Evolutionary conservation across 2,113 vertebrate genomes (phyloP).

Genomic region (Hiodon alosoides): DNA sequence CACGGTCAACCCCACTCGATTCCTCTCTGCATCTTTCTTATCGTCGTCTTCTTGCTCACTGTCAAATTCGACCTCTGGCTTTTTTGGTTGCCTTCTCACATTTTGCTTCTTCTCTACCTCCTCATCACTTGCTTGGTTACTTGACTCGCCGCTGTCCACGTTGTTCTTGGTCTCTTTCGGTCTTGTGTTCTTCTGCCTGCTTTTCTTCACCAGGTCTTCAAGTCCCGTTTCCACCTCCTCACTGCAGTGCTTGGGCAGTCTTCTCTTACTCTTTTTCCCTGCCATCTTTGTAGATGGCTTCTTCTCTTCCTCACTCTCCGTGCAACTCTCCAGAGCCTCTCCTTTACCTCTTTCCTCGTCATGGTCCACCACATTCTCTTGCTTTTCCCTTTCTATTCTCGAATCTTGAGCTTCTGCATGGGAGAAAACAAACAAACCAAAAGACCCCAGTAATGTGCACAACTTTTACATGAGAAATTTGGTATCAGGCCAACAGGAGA

Average conservation of each 20-base stretch:
- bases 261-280: constrained; percentile 7
- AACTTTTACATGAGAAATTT: neutral
- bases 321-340: neutral
- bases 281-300: neutral
- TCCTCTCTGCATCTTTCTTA: neutral
- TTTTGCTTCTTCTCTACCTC: neutral
- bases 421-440: neutral
- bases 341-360: neutral
- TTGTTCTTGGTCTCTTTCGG: neutral
- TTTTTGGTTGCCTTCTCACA: neutral
- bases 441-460: neutral
- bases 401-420: constrained; percentile 37
- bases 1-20: neutral
- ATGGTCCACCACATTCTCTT: constrained; percentile 5
- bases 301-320: constrained; percentile 20
- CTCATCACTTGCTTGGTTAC: neutral
- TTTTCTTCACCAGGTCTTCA: neutral
- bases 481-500: neutral
- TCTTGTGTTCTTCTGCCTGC: neutral
- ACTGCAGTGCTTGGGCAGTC: neutral
- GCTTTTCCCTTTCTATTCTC: constrained; percentile 37
- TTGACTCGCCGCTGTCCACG: neutral
- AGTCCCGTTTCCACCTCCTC: neutral
- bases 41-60: constrained; percentile 12
- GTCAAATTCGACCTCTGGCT: neutral